Conservation (phyloP, 2,797 vertebrate genomes). For the Vespertilio murinus region DNA sequence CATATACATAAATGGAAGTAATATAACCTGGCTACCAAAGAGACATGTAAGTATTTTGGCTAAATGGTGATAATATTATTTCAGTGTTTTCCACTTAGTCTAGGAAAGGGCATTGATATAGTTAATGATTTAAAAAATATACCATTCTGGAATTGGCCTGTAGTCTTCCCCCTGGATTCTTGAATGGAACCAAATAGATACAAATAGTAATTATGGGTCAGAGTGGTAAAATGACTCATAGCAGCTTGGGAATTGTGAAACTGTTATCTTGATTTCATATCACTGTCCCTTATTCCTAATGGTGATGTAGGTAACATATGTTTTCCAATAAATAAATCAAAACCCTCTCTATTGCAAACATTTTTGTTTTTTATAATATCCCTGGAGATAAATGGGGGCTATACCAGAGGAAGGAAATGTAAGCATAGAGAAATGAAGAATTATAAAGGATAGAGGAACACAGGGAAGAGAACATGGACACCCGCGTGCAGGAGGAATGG, state of each 20-base stretch:
- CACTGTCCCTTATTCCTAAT: neutral
- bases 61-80: constrained; percentile 40
- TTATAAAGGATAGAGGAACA: neutral
- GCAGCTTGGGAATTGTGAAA: constrained; percentile 24
- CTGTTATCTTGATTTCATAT: constrained; percentile 37
- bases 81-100: neutral
- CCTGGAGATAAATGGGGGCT: neutral
- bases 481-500: neutral
- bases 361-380: constrained; percentile 11
- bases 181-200: constrained; percentile 6
- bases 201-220: neutral
- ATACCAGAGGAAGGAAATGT: neutral
- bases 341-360: neutral
- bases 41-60: neutral
- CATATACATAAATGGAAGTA: constrained; percentile 36
- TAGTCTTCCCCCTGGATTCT: neutral
- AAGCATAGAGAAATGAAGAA: neutral
- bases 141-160: neutral
- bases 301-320: neutral
- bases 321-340: constrained; percentile 32
- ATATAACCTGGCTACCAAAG: neutral
- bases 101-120: neutral
- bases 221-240: neutral
- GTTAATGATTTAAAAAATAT: constrained; percentile 8
- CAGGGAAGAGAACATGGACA: neutral